Evolutionary conservation across 1,140 invertebrate genomes (phyloP).

Genomic region (Calycopis cecrops): DNA sequence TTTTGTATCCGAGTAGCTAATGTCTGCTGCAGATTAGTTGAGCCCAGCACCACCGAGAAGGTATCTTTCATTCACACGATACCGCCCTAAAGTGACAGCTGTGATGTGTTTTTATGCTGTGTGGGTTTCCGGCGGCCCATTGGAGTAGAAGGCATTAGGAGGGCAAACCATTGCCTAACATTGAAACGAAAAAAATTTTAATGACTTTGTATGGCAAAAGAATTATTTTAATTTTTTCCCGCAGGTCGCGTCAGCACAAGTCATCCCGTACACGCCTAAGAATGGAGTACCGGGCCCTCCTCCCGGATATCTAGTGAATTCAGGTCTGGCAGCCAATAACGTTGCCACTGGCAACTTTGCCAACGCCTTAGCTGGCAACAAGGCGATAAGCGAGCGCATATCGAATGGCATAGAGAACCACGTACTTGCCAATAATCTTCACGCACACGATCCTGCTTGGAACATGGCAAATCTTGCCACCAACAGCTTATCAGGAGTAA

Average conservation of each 20-base stretch:
- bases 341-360: neutral
- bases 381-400: neutral
- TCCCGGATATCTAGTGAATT: neutral
- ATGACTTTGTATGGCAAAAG: neutral
- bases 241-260: neutral
- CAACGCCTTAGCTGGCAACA: neutral
- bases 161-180: too few relatives aligned
- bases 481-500: constrained; percentile 27
- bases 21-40: too few relatives aligned
- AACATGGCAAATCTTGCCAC: constrained; percentile 23
- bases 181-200: too few relatives aligned
- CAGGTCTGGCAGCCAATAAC: neutral
- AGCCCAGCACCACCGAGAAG: too few relatives aligned
- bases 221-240: neutral
- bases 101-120: too few relatives aligned
- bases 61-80: too few relatives aligned
- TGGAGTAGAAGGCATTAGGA: too few relatives aligned
- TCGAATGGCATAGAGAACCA: constrained; percentile 12
- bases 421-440: constrained; percentile 11
- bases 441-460: constrained; percentile 8
- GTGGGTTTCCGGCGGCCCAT: too few relatives aligned
- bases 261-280: neutral
- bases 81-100: too few relatives aligned
- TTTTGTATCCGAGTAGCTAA: too few relatives aligned
- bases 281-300: neutral